phyloP scores from a whole-genome alignment of 1,140 invertebrate species.

The Orius insidiosus region DNA sequence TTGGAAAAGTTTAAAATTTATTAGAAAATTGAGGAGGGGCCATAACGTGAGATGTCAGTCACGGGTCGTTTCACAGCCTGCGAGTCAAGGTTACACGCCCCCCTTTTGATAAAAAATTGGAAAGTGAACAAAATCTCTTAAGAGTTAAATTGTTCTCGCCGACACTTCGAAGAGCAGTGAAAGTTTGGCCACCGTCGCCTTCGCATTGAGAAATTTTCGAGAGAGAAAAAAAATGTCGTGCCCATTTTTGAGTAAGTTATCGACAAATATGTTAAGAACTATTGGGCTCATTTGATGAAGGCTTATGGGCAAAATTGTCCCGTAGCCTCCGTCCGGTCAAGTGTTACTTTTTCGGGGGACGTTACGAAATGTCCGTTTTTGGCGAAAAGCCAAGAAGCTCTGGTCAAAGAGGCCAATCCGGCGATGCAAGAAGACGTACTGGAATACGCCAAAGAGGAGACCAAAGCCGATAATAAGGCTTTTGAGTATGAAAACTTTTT shows the following conservation, averaged over 20 bases:
- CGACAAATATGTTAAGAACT: slow-evolving; percentile 64
- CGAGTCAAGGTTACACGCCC: too few species aligned
- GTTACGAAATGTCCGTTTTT: slow-evolving; percentile 40
- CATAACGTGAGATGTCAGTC: too few species aligned
- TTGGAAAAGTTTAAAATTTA: too few species aligned
- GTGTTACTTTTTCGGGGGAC: slow-evolving; percentile 2
- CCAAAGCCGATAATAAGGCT: slow-evolving; percentile 11
- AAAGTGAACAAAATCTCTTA: too few species aligned
- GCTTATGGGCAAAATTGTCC: slow-evolving; percentile 69
- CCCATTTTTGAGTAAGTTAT: slow-evolving; percentile 67
- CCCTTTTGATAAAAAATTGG: too few species aligned
- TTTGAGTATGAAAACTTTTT: slow-evolving; percentile 89
- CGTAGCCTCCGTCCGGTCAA: slow-evolving; percentile 35
- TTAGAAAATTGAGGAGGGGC: too few species aligned
- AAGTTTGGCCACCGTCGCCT: too few species aligned
- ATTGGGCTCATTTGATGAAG: slow-evolving; percentile 54
- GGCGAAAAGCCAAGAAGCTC: slow-evolving; percentile 27
- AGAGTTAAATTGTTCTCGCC: too few species aligned
- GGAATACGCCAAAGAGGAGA: slow-evolving; percentile 16
- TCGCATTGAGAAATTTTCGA: too few species aligned
- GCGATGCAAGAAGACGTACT: slow-evolving; percentile 46
- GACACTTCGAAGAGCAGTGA: too few species aligned
- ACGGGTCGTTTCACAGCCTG: too few species aligned
- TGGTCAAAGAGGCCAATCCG: slow-evolving; percentile 40
- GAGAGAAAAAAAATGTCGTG: slow-evolving; percentile 47